These are phyloP conservation scores for Melanophora roralis DNA, from an alignment of 2,888 invertebrate genomes.

Conservation along the genomic window DNA sequence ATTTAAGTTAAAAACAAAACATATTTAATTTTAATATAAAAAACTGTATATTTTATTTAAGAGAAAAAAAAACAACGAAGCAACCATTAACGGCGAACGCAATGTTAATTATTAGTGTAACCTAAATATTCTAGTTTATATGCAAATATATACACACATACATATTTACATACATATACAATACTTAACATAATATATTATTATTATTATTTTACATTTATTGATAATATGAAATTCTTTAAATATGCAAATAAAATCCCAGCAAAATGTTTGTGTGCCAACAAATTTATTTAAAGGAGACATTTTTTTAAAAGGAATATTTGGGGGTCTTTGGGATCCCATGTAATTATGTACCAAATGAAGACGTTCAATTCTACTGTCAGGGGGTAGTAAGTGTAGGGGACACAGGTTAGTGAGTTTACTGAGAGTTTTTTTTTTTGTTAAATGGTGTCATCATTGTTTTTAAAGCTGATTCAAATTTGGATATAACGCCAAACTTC, in stretches of 20 bases:
- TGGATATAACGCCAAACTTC: no score
- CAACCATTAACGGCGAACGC: conserved; percentile 13
- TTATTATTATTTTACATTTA: conserved; percentile 10
- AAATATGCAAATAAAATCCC: conserved; percentile 44
- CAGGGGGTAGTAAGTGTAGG: no score
- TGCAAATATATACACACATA: no score
- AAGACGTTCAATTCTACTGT: no score
- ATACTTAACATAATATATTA: not conserved
- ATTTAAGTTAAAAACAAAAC: not conserved
- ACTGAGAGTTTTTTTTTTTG: no score
- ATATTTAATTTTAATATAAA: conserved; percentile 22
- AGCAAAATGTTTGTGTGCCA: conserved; percentile 43
- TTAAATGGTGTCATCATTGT: no score
- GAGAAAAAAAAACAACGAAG: conserved; percentile 25
- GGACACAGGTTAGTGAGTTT: no score
- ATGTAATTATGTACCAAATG: no score
- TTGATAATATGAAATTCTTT: not conserved
- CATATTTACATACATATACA: no score
- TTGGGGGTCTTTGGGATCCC: no score
- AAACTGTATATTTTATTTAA: conserved; percentile 10
- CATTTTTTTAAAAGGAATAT: not conserved
- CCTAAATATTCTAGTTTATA: conserved; percentile 23
- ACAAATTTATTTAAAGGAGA: conserved; percentile 11
- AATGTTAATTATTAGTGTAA: conserved; percentile 22
- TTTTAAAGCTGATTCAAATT: no score